These are phyloP conservation scores for Buteo buteo DNA, from an alignment of 2,113 vertebrate genomes.

Conservation along the genomic window DNA sequence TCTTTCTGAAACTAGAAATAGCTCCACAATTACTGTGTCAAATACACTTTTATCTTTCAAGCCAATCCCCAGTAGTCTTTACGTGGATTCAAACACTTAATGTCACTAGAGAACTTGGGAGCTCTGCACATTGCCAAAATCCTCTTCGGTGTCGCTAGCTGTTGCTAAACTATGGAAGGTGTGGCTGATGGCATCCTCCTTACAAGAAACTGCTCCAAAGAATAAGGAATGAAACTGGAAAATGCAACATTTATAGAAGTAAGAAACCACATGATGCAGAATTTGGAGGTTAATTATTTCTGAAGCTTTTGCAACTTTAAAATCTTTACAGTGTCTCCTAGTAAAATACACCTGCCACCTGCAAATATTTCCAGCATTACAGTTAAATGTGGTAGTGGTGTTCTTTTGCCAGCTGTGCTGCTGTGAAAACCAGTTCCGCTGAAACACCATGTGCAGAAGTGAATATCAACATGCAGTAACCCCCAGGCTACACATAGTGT, in stretches of 20 bases:
- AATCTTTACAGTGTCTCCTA: not conserved
- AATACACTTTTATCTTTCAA: not conserved
- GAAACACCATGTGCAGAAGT: fast-evolving
- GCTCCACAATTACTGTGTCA: no score
- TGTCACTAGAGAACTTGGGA: not conserved
- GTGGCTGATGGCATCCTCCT: not conserved
- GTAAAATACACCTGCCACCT: not conserved
- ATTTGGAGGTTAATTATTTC: not conserved
- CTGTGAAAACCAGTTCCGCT: not conserved
- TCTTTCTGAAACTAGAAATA: not conserved
- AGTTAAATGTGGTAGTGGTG: fast-evolving
- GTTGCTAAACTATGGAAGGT: slow-evolving; percentile 70
- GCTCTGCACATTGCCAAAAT: not conserved
- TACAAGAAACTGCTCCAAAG: slow-evolving; percentile 80
- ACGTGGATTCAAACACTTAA: fast-evolving
- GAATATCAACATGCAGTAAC: fast-evolving
- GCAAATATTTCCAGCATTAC: fast-evolving
- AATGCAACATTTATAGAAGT: not conserved
- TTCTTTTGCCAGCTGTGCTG: not conserved
- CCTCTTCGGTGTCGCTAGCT: slow-evolving; percentile 82
- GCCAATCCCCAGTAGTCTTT: fast-evolving
- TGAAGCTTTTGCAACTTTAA: not conserved
- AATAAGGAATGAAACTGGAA: slow-evolving; percentile 84
- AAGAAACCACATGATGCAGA: not conserved
- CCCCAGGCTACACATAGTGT: fast-evolving